Conservation (phyloP, 2,888 invertebrate genomes). For the Zootermopsis nevadensis region DNA sequence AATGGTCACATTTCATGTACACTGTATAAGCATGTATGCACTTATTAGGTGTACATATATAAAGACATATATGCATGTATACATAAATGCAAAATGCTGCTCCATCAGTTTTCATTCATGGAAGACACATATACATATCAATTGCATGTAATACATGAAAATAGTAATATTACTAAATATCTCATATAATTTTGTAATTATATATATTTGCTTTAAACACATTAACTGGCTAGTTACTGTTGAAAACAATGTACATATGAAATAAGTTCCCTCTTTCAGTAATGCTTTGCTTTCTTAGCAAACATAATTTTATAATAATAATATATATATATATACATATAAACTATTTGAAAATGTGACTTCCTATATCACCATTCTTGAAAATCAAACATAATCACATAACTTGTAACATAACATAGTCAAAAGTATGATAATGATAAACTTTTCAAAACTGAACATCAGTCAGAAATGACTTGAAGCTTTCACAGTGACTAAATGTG, state of each 20-base stretch:
- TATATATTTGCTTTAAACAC: neutral
- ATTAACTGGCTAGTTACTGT: neutral
- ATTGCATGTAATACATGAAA: neutral
- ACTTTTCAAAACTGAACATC: constrained; percentile 12
- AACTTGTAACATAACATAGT: too few relatives aligned
- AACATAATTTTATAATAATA: neutral
- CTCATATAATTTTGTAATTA: neutral
- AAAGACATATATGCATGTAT: neutral
- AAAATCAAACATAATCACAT: neutral
- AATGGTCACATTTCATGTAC: neutral
- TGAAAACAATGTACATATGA: neutral
- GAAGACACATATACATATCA: neutral
- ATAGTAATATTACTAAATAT: neutral
- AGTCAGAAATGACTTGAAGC: too few relatives aligned
- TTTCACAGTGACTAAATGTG: too few relatives aligned
- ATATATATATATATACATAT: neutral
- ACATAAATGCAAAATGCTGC: neutral
- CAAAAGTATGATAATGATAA: neutral
- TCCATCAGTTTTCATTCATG: neutral
- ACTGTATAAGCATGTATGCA: constrained; percentile 1
- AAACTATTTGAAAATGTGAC: neutral
- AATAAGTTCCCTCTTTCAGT: neutral
- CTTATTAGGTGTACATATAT: neutral
- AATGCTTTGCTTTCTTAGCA: neutral
- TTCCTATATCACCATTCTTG: neutral